Base-by-base conservation (phyloP, 2,797 vertebrate genomes). In the Sebastiscus albofasciatus region DNA sequence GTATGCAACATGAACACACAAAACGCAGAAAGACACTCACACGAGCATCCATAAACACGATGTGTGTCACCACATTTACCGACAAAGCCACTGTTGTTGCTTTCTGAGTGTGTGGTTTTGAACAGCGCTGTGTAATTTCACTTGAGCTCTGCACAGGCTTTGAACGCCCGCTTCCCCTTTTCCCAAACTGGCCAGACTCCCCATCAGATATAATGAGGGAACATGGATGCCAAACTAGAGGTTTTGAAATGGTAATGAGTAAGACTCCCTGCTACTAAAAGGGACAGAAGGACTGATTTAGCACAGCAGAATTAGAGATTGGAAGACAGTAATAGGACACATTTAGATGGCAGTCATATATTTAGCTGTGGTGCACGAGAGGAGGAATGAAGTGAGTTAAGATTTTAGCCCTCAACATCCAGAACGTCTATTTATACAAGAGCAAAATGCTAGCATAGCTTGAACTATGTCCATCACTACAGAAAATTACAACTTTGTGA, bases 191-290 rank as follows among this genome's bases (percentile, higher is more conserved):
- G 77, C 81, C 85, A 58, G 74, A 79, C 78, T 83, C 81, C 81
- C 81, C 77, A 82, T 93, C 92, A 86, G 83, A 89, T 87, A 87
- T 93, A 92, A 92, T 86, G 88, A 93, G 89, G 84, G 87, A 90
- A 92, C 87, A 83, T 82, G 72, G 87, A 86, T 87, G 90, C 89
- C 87, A 90, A 93, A 91, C 68, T 87, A 72, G 76, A 89, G 91
- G 90, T 89, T 72, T 92, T 93, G 91, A 93, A 92, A 93, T 89
- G 90, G 79, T 94, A 94, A 94, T 93, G 90, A 93, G 84, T 85
- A 76, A 88, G 88, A 87, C 88, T 93, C 85, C 87, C 87, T 82
- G 82, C 80, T 46, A 79, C 84, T 77, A 67, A 75, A 80, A 75
- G 80, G 88, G 87, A 87, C 82, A 83, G 78, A 80, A 39, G 72